Conservation (phyloP, 2,888 invertebrate genomes). For the Pinctada fucata region DNA sequence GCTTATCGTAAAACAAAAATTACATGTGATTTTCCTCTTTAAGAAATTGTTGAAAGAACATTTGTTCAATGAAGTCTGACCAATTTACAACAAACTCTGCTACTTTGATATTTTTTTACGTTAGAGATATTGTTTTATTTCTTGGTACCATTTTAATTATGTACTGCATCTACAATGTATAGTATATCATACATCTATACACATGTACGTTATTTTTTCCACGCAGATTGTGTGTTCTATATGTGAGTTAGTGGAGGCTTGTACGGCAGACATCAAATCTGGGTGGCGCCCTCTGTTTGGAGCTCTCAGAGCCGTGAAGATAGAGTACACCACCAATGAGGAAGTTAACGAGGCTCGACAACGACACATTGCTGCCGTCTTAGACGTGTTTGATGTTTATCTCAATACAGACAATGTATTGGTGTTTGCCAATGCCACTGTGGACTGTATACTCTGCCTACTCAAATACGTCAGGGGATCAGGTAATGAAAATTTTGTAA, state of each 20-base stretch:
- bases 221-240: slow-evolving; percentile 93
- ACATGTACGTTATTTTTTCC: slow-evolving; percentile 7
- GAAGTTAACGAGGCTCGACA: slow-evolving; percentile 75
- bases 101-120: too few relatives aligned
- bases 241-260: slow-evolving; percentile 96
- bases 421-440: slow-evolving; percentile 94
- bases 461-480: slow-evolving; percentile 86
- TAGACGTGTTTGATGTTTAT: slow-evolving; percentile 92
- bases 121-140: too few relatives aligned
- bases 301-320: slow-evolving; percentile 88
- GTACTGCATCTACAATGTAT: too few relatives aligned
- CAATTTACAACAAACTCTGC: too few relatives aligned
- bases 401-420: slow-evolving; percentile 93
- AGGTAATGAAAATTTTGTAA: slow-evolving; percentile 76
- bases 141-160: too few relatives aligned
- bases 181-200: too few relatives aligned
- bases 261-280: slow-evolving; percentile 93
- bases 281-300: slow-evolving; percentile 98
- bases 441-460: slow-evolving; percentile 94
- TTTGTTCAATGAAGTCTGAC: too few relatives aligned
- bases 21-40: too few relatives aligned
- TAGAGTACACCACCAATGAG: slow-evolving; percentile 74
- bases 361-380: slow-evolving; percentile 77
- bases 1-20: too few relatives aligned
- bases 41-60: too few relatives aligned